Percentiles rank a stretch among this genome's conserved stretches.
Evolutionary conservation across 2,113 vertebrate genomes (phyloP).

Genomic region (Arizona elegans): DNA sequence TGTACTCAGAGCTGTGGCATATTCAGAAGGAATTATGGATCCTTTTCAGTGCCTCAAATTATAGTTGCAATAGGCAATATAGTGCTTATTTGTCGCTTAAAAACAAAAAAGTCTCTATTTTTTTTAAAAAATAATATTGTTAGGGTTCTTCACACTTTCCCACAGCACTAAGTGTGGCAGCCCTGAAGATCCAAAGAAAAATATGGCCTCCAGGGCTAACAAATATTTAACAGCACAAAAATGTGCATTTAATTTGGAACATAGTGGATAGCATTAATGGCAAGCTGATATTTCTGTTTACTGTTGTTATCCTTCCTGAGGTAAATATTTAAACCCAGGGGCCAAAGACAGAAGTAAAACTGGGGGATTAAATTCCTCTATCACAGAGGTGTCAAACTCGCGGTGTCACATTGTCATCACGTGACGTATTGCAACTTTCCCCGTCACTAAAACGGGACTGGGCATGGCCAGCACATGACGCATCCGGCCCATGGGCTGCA

Average conservation of each 20-base stretch:
- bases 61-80: not conserved
- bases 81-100: not conserved
- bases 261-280: conserved; percentile 5
- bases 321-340: not conserved
- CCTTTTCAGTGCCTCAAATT: not conserved
- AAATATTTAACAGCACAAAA: not conserved
- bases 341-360: not conserved
- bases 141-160: too few relatives aligned
- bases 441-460: too few relatives aligned
- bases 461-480: too few relatives aligned
- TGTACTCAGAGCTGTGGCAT: not conserved
- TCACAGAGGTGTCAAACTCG: too few relatives aligned
- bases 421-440: too few relatives aligned
- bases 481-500: too few relatives aligned
- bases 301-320: not conserved
- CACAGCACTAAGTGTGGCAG: too few relatives aligned
- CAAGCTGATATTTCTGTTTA: not conserved
- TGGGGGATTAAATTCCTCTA: not conserved
- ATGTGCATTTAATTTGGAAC: not conserved
- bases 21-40: not conserved
- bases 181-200: too few relatives aligned
- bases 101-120: not conserved
- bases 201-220: too few relatives aligned
- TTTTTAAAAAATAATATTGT: not conserved
- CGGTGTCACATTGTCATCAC: too few relatives aligned